A percentile compares a stretch with the other conserved stretches of the same genome.
phyloP scores from a whole-genome alignment of 2,797 vertebrate genomes.

The Darevskia mixta region DNA sequence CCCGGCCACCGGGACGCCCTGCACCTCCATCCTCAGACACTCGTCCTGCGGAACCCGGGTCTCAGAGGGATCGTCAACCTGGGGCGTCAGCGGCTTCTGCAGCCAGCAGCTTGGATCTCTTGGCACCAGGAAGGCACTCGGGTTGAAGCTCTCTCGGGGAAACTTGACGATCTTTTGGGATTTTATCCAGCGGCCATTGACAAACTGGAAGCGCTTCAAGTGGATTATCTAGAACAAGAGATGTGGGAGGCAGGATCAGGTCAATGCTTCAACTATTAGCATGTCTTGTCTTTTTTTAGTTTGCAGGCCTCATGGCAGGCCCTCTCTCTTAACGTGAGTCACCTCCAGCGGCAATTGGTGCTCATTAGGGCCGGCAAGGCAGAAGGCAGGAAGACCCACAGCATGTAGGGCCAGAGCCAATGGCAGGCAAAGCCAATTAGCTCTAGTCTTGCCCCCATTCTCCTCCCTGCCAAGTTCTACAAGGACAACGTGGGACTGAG shows the following conservation, averaged over 20 bases:
- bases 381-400: too few species aligned
- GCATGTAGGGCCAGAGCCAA: too few species aligned
- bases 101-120: conserved; percentile 86
- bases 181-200: conserved; percentile 99
- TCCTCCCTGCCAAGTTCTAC: too few species aligned
- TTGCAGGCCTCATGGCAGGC: too few species aligned
- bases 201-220: conserved; percentile 97
- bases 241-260: not conserved
- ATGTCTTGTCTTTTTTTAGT: too few species aligned
- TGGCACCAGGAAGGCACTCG: conserved; percentile 95
- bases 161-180: conserved; percentile 99
- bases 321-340: too few species aligned
- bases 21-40: conserved; percentile 77
- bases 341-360: too few species aligned
- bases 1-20: conserved; percentile 63
- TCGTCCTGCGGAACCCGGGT: conserved; percentile 68
- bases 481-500: too few species aligned
- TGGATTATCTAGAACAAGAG: conserved; percentile 90
- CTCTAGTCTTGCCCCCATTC: too few species aligned
- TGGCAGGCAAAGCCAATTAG: too few species aligned
- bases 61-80: conserved; percentile 83
- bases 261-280: not conserved
- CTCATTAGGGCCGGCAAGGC: too few species aligned
- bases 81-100: conserved; percentile 80
- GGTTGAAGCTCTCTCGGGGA: conserved; percentile 92